Base-by-base conservation (phyloP, 2,797 vertebrate species). In the Sebastes itinus region DNA sequence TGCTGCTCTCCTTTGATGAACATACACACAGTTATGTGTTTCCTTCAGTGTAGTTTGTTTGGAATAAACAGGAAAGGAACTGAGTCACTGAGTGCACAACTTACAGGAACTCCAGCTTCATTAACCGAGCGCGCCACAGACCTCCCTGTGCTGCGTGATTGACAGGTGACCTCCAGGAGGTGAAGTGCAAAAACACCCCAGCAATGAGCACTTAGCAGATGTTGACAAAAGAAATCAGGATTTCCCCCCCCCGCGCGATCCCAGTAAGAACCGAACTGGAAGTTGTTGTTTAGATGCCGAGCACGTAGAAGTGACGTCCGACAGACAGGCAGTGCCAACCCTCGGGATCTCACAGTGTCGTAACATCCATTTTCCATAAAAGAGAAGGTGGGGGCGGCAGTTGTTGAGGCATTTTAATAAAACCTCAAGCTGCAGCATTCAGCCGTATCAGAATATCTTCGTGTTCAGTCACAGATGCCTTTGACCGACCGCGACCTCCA, bases 401-500 rank as follows among this genome's bases (percentile, higher is more conserved):
- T 33, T 65, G 77, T 69, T 67, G 20, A 66, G 78, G 73, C 79
- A 33, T 66, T 85, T 89, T 78, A 83, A 82, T 82, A 67, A 90
- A 89, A 85, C 25, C 54, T 69, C 61, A 38, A 76, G 69, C 75
- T 63, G 84, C 88, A 56, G 79, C 64, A 6, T 83, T 87, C 64
- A 75, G 77, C 63, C 63, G 7, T 86, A 84, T 91, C 85, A 68
- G 72, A 84, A 83, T 64, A 80, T 81, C 83, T 91, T 81, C 80
- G 72, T 76, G 77, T 79, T 88, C 73, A 33, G 62, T 81, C 80
- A 54, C 84, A 67, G 66, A 78, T 91, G 86, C 87, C 77, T 92
- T 70, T 64, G 80, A 79, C 86, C 88, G 84, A 89, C 85, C 84
- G 35, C 80, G 80, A 92, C 88, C 80, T 84, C 93, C 83, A 12